These are phyloP conservation scores for Hyppa rectilinea DNA, from an alignment of 2,888 invertebrate species.

Conservation along the genomic window DNA sequence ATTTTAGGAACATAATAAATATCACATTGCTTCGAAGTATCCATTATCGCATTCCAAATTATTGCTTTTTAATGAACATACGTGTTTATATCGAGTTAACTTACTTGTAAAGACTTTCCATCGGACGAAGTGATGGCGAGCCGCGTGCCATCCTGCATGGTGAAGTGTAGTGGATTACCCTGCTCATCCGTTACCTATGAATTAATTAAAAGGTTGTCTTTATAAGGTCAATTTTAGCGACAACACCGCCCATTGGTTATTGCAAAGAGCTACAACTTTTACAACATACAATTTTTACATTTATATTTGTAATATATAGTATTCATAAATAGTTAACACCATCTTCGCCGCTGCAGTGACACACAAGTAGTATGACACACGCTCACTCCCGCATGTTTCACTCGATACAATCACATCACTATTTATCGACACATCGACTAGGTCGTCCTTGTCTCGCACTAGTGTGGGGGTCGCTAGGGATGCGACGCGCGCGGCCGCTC, in stretches of 20 bases:
- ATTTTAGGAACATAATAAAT: background rate
- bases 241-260: too few relatives aligned
- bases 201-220: too few relatives aligned
- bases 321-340: too few relatives aligned
- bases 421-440: conserved; percentile 34
- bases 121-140: conserved; percentile 91
- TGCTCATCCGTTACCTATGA: conserved; percentile 93
- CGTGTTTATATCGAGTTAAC: background rate
- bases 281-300: too few relatives aligned
- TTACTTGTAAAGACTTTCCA: conserved; percentile 86
- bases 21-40: background rate
- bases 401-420: conserved; percentile 52
- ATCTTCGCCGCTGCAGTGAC: conserved; percentile 17
- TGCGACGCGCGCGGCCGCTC: conserved; percentile 75
- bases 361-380: conserved; percentile 57
- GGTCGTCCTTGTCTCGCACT: conserved; percentile 55
- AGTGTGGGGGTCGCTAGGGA: conserved; percentile 59
- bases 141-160: conserved; percentile 92
- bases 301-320: too few relatives aligned
- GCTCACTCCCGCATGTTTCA: conserved; percentile 38
- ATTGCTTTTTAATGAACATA: background rate
- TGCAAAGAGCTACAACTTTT: too few relatives aligned
- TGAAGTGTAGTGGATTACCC: conserved; percentile 92
- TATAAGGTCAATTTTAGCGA: too few relatives aligned
- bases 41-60: too few relatives aligned